Base-by-base conservation (phyloP, 2,113 vertebrate genomes). In the Megaceryle torquata region DNA sequence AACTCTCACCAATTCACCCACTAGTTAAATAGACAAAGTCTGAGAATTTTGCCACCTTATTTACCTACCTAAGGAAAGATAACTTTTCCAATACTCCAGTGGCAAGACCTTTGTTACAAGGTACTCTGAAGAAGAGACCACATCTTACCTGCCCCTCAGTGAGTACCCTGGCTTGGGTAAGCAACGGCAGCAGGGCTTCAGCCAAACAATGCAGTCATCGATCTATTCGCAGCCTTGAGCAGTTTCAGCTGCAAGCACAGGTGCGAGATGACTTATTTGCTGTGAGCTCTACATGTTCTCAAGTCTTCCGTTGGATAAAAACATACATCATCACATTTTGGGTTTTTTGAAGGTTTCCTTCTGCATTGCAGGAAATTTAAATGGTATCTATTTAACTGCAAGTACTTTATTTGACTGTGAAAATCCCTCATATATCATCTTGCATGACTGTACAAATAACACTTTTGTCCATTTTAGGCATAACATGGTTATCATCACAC, bases 381-480 rank as follows among this genome's bases (percentile, higher is more conserved):
- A 53, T 85, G 51, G 48, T 76, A 69, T 91, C 50, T 93, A 63
- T 77, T 91, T 95, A 76, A 91, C 95, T 98, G 78, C 94, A 96
- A 97, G 93, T 96, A 87, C 85, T 93, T 98, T 98, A 98, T 98
- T 98, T 97, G 97, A 89, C 90, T 98, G 98, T 98, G 98, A 97
- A 98, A 98, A 98, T 97, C 98, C 98, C 98, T 98, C 98, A 97
- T 98, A 96, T 98, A 98, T 97, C 97, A 98, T 97, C 97, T 98
- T 98, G 96, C 95, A 96, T 95, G 96, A 95, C 97, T 98, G 98
- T 98, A 98, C 98, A 99, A 98, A 98, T 98, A 98, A 98, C 98
- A 98, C 97, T 98, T 98, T 96, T 96, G 96, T 98, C 95, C 97
- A 96, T 97, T 98, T 98, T 98, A 98, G 98, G 97, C 98, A 98